Conservation (phyloP, 2,888 invertebrate genomes). For the Drosophila limbata region DNA sequence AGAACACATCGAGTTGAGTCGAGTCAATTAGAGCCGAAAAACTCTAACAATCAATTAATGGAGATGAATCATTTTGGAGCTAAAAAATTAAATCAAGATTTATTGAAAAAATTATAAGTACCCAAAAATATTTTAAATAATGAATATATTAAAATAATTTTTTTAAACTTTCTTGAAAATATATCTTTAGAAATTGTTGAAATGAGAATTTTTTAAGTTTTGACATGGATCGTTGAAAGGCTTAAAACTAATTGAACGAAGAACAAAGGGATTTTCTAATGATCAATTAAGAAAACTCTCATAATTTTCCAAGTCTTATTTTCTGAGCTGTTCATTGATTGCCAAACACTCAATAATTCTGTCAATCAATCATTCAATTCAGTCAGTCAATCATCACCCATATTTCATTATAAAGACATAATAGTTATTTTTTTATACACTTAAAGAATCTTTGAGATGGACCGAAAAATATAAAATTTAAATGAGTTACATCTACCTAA, state of each 20-base stretch:
- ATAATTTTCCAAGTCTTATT: not conserved
- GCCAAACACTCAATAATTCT: not conserved
- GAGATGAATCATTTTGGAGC: not conserved
- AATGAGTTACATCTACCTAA: no score
- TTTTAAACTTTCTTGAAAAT: no score
- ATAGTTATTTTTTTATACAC: not conserved
- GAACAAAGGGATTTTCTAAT: not conserved
- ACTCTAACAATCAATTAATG: slow-evolving; percentile 2
- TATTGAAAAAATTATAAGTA: not conserved
- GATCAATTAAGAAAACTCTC: not conserved
- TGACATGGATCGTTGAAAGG: not conserved
- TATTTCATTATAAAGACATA: not conserved
- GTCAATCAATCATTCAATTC: not conserved
- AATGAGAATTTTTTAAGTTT: not conserved
- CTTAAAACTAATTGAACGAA: not conserved
- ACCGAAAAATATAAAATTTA: no score
- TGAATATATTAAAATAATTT: no score
- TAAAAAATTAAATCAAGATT: not conserved
- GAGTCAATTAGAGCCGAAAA: slow-evolving; percentile 6
- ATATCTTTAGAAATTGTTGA: no score
- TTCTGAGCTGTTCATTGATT: not conserved
- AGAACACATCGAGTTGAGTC: slow-evolving; percentile 9
- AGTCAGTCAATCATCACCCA: not conserved
- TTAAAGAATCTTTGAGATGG: no score
- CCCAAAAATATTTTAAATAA: not conserved